phyloP scores from a whole-genome alignment of 1,140 invertebrate species.

The Cydia pomonella region DNA sequence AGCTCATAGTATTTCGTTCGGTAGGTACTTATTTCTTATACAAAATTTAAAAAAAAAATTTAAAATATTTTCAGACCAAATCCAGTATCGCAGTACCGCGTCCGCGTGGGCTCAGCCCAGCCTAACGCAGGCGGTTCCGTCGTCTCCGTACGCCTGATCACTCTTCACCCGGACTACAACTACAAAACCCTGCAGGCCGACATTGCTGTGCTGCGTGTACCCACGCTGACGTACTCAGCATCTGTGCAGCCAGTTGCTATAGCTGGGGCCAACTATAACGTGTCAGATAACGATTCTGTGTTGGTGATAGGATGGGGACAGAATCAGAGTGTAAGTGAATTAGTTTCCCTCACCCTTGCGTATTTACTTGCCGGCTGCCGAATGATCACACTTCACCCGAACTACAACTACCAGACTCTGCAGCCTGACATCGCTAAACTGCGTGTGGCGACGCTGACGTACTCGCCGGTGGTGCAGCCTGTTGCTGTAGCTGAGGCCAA shows the following conservation, averaged over 20 bases:
- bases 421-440: too few relatives aligned
- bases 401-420: too few relatives aligned
- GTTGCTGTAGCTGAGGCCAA: too few relatives aligned
- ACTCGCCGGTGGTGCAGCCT: too few relatives aligned
- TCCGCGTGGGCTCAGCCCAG: background rate
- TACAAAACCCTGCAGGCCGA: background rate
- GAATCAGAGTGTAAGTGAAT: constrained; percentile 10
- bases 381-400: too few relatives aligned
- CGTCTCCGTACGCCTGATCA: background rate
- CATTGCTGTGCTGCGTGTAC: background rate
- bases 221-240: background rate
- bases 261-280: constrained; percentile 20
- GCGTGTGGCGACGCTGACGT: too few relatives aligned
- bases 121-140: constrained; percentile 6
- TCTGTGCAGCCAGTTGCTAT: constrained; percentile 7
- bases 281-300: background rate
- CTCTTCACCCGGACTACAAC: background rate
- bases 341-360: background rate
- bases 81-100: constrained; percentile 8
- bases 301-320: constrained; percentile 23
- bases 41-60: too few relatives aligned
- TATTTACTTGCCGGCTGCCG: background rate
- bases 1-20: too few relatives aligned
- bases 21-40: too few relatives aligned
- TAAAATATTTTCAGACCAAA: constrained; percentile 25